Base-by-base conservation (phyloP, 2,888 invertebrate species). In the Sphaeridia pumilis region DNA sequence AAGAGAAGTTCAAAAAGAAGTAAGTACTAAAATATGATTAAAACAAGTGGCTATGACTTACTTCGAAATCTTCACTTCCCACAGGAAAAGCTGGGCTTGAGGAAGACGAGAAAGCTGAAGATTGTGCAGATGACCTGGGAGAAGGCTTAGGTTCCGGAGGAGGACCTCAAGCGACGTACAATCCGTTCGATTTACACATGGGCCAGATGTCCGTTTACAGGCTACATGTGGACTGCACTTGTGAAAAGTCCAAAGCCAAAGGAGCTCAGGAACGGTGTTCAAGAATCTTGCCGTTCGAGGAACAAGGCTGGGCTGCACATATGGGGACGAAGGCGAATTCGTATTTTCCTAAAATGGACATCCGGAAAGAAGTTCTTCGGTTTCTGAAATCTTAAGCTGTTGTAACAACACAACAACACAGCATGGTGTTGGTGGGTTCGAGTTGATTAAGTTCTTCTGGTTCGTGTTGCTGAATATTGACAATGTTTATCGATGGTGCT, bases 221-320 rank as follows among this genome's bases (percentile, higher is more conserved):
- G 65, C 67, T 81, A 58, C 73, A 75, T 44, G 66, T 82, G 20
- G 73, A 75, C 58, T 82, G 82, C 59, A 69, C 69, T 14, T 82
- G 81, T 67, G 61, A 63, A 2, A 49, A 49, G 38, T 46, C 44
- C 21, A 48, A 46, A 31, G 36, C 43, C 14, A 55, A 48, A 25
- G 53, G 49, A 10, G 24, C 14, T 24, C 41, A 47, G 34, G 73
- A 73, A 46, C 72, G 73, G 35, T 85, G 85, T 68, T 78, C 78
- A 45, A 75, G 76, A 65, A 75, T 84, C 61, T 73, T 82, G 41
- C 76, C 78, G 1, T 74, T 75, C 55, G 68, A 72, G 14, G 69
- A 76, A 49, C 85, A 85, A 67, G 77, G 77, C 65, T 87, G 86
- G 84, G 74, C 81, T n/a, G 76, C 77, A 48, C 83, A 82, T 69